Evolutionary conservation across 1,140 invertebrate species (phyloP), one percentile per base, ranked within the genome.

Genomic region (Tetramorium simillimum): DNA sequence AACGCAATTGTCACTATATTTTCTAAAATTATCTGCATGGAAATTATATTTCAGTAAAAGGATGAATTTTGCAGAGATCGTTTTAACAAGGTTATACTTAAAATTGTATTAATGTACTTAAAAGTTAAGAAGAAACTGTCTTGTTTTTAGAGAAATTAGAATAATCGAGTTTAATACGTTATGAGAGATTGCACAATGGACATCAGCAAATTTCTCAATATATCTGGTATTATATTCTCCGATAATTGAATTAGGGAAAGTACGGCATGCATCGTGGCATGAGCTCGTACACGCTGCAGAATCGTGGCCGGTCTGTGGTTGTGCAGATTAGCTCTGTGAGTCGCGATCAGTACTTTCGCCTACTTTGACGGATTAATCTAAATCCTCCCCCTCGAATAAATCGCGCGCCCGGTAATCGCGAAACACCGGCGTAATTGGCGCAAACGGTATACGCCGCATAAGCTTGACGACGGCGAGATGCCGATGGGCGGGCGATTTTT

Each of bases 361-460:
- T 80, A 67, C 60, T 80, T 67, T 67, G 62, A 80, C 43, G 62
- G 18, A 67, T 80, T 80, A 80, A 80, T 51, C 37, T 21, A 40
- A 80, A 53, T 80, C 62, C 43, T 58, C 33, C 33, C 10, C 12
- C 33, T 7, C 18, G 77, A 80, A 80, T 67, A 80, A 77, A 77
- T 77, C 43, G 51, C 43, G 46, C n/a, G n/a, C n/a, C 16, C 12
- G 46, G 28, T 65, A 78, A 78, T 78, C 43, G 28, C 43, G 77
- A 37, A 3, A 67, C n/a, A 80, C 14, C 62, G 60, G 33, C n/a
- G 12, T 51, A 67, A 67, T 67, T 65, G 18, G 12, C 40, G 24
- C 28, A 49, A 51, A 37, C 40, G 16, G 18, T 43, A 72, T 53
- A 70, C 75, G 24, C 16, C 9, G 40, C 58, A 24, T 78, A 65